Conservation (phyloP, 2,888 invertebrate genomes). For the Rhyacophila evoluta region DNA sequence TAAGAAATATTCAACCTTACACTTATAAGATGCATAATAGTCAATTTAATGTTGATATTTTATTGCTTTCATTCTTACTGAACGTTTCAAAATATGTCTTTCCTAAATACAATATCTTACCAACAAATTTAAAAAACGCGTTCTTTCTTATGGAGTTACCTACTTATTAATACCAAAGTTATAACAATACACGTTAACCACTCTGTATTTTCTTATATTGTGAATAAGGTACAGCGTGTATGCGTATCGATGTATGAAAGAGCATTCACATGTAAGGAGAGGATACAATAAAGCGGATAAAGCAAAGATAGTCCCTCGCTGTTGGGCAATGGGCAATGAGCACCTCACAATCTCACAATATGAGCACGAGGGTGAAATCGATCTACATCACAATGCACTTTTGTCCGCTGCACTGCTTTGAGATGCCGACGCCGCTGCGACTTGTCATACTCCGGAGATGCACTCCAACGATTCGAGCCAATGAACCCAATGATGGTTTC, state of each 20-base stretch:
- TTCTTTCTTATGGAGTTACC: too few species aligned
- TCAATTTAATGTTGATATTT: too few species aligned
- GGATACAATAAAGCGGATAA: slow-evolving; percentile 15
- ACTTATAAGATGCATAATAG: too few species aligned
- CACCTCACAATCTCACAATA: slow-evolving; percentile 5
- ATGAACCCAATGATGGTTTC: slow-evolving; percentile 17
- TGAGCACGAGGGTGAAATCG: slow-evolving; percentile 40
- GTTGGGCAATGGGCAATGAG: slow-evolving; percentile 2
- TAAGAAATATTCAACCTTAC: too few species aligned
- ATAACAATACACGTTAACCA: too few species aligned
- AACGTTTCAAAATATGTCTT: too few species aligned
- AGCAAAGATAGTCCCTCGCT: neutral
- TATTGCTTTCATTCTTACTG: too few species aligned
- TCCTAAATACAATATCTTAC: too few species aligned
- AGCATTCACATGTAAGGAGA: slow-evolving; percentile 20
- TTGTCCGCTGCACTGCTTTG: slow-evolving; percentile 37
- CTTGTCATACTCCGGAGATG: slow-evolving; percentile 13
- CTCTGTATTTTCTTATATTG: too few species aligned
- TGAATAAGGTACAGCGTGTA: neutral
- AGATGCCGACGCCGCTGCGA: slow-evolving; percentile 23
- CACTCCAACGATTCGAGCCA: slow-evolving; percentile 27
- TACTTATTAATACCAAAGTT: too few species aligned
- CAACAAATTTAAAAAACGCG: too few species aligned
- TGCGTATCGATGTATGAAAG: slow-evolving; percentile 6
- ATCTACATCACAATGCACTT: slow-evolving; percentile 48